Evolutionary conservation across 2,797 vertebrate species (phyloP).

Genomic region (Coranthus polyacanthus): DNA sequence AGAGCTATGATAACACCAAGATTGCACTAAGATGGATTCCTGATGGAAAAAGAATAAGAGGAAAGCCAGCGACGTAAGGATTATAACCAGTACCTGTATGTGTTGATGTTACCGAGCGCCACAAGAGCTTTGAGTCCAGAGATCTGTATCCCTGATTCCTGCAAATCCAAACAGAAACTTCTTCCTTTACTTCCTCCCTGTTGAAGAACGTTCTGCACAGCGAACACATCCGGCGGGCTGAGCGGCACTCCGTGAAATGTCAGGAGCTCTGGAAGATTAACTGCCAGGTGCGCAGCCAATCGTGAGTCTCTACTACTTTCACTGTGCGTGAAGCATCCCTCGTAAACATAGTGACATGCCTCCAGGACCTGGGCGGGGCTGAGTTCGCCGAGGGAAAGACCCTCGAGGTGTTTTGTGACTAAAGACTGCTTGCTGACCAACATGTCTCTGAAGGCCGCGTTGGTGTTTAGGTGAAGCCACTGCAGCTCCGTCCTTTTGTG

Average conservation of each 20-base stretch:
- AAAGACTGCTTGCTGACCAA: constrained; percentile 77
- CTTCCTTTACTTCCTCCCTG: constrained; percentile 66
- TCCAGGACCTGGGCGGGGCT: constrained; percentile 85
- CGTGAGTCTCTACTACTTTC: constrained; percentile 56
- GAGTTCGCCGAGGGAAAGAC: constrained; percentile 78
- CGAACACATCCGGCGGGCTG: constrained; percentile 83
- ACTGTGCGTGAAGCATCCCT: constrained; percentile 61
- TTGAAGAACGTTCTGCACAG: constrained; percentile 83
- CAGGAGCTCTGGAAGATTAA: constrained; percentile 81
- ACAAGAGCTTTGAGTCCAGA: constrained; percentile 86
- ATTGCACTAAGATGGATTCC: no score
- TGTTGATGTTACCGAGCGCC: constrained; percentile 83
- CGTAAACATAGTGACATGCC: constrained; percentile 88
- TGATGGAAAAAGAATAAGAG: no score
- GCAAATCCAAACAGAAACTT: constrained; percentile 88
- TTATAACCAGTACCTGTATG: constrained; percentile 86
- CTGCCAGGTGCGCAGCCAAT: constrained; percentile 74
- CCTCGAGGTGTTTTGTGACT: constrained; percentile 81
- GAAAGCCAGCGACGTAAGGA: no score
- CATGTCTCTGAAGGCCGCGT: constrained; percentile 28
- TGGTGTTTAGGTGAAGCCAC: constrained; percentile 53
- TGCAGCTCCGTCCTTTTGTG: constrained; percentile 65
- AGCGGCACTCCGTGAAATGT: constrained; percentile 87
- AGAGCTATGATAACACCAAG: no score
- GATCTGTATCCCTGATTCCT: constrained; percentile 84